These are phyloP conservation scores for Oreohelix idahoensis DNA, from an alignment of 1,140 invertebrate species.

Conservation along the genomic window DNA sequence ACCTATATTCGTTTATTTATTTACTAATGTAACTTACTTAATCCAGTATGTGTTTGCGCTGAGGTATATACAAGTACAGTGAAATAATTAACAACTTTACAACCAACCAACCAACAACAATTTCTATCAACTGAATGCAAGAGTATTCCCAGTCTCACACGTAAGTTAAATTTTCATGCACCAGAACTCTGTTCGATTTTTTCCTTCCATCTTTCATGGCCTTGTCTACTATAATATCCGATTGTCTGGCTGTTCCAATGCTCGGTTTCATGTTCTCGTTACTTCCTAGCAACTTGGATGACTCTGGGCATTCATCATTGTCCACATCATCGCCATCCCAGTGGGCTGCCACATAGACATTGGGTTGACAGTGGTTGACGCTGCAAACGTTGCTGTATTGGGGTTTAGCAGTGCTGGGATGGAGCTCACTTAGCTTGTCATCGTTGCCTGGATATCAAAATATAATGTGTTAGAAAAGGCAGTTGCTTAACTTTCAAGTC, in stretches of 20 bases:
- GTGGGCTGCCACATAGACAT: conserved; percentile 7
- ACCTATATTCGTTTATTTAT: too few species aligned
- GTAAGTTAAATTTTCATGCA: conserved; percentile 32
- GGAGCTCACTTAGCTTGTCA: background rate
- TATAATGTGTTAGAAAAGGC: too few species aligned
- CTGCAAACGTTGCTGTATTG: conserved; percentile 22
- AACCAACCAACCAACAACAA: too few species aligned
- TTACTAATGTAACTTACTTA: too few species aligned
- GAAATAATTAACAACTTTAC: background rate
- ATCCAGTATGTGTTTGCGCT: too few species aligned
- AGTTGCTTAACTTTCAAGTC: too few species aligned
- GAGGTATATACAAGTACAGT: background rate
- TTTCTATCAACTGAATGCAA: too few species aligned
- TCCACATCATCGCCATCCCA: background rate
- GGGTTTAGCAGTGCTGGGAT: background rate
- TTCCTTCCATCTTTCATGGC: background rate
- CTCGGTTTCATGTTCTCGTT: background rate
- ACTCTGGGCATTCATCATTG: conserved; percentile 5
- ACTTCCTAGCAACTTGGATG: background rate
- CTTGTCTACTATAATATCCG: background rate
- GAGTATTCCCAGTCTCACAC: conserved; percentile 3
- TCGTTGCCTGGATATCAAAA: background rate
- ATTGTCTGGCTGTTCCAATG: background rate
- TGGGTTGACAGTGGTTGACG: conserved; percentile 8
- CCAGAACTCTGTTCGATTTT: background rate